Evolutionary conservation across 2,797 vertebrate species (phyloP).

Genomic region (Enteromius anoplus): DNA sequence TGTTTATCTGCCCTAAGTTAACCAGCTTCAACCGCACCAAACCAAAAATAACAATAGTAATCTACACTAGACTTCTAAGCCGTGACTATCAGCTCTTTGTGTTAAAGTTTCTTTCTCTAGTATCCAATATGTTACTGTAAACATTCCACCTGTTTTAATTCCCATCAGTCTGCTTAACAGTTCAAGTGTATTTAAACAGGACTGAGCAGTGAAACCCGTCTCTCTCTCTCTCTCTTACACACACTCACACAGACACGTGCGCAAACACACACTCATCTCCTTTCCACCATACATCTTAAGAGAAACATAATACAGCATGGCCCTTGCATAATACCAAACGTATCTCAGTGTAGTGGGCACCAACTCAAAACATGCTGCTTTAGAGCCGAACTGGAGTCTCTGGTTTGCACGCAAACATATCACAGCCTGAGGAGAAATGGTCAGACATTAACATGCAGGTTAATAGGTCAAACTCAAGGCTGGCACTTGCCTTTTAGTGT

Average conservation of each 20-base stretch:
- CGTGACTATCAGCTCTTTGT: background rate
- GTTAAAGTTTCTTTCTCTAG: background rate
- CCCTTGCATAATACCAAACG: slow-evolving; percentile 27
- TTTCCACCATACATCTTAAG: slow-evolving; percentile 13
- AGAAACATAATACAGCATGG: slow-evolving; percentile 1
- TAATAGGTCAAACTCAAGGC: slow-evolving; percentile 63
- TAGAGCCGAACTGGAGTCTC: slow-evolving; percentile 2
- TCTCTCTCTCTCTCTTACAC: background rate
- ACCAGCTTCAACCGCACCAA: background rate
- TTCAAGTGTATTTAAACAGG: slow-evolving; percentile 1
- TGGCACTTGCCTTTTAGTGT: slow-evolving; percentile 72
- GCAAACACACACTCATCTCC: slow-evolving; percentile 10
- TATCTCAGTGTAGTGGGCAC: slow-evolving; percentile 58
- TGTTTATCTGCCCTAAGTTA: background rate
- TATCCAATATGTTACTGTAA: slow-evolving; percentile 17
- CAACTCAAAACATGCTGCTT: slow-evolving; percentile 60
- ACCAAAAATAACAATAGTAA: too few relatives aligned
- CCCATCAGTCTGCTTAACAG: slow-evolving; percentile 9
- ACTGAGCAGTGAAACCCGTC: background rate
- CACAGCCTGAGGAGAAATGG: slow-evolving; percentile 38
- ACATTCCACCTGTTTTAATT: slow-evolving; percentile 8
- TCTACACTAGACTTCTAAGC: background rate
- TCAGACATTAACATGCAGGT: slow-evolving; percentile 66
- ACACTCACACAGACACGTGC: background rate
- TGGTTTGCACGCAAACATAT: slow-evolving; percentile 15